Base-by-base conservation (phyloP, 1,140 invertebrate species). In the Bombus superbus region DNA sequence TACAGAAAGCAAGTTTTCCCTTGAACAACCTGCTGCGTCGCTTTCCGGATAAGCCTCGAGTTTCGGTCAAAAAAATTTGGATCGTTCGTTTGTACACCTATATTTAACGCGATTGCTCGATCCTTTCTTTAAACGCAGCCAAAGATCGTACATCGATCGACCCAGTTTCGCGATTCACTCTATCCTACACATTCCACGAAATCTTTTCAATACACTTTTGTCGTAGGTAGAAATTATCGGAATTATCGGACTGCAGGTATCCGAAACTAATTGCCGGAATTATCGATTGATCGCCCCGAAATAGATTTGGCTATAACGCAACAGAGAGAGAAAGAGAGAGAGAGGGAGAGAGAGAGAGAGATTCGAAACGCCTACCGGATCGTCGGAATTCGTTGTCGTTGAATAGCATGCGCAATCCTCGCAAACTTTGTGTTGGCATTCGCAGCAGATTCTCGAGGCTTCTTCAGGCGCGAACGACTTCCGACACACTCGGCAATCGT, bases 341-440 rank as follows among this genome's bases (percentile, higher is more conserved):
- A 15, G 13, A 1, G 10, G 5, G 44, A 11, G 42, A 13, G 25
- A n/a, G 1, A 2, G 47, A 47, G 47, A 53, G 32, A n/a, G 1
- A n/a, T 66, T 42, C 5, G 22, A 44, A 66, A 28, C 64, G 95
- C 95, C 96, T 95, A 98, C 97, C 94, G 96, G 96, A 92, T 98
- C 97, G 91, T 98, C 97, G 85, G 97, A 97, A 91, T 98, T 97
- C 69, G 97, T 97, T 72, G 97, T 96, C 92, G 97, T 98, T 86
- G 98, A 98, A 94, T 98, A 98, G 62, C 97, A 98, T 73, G 98
- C 98, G 92, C 98, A 98, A 95, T 98, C 98, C 94, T 98, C 98
- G 94, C 98, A 98, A 64, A 98, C 98, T 89, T 97, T 97, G 91
- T 98, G 97, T 91, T 98, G 97, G 94, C 98, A 98, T 94, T 98